Conservation (phyloP, 2,797 vertebrate genomes). For the Vespertilio murinus region DNA sequence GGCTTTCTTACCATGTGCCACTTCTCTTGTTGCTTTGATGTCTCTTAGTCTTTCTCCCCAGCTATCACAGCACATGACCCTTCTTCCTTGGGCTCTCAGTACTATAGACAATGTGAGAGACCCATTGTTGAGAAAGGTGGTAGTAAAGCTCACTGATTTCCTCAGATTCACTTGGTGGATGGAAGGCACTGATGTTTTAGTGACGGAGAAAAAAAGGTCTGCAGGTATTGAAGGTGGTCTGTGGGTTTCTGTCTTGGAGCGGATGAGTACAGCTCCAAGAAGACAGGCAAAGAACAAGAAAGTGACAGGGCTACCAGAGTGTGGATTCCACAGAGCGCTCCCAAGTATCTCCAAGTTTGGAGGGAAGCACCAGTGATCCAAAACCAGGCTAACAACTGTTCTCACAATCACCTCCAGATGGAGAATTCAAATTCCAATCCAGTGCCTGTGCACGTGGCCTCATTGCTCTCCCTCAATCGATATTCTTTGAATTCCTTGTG, state of each 20-base stretch:
- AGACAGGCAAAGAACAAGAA: neutral
- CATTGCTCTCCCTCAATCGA: constrained; percentile 17
- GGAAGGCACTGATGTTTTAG: neutral
- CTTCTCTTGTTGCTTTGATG: neutral
- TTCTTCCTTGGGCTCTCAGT: neutral
- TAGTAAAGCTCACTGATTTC: neutral
- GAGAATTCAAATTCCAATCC: constrained; percentile 45
- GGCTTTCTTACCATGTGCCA: neutral
- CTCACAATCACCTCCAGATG: neutral
- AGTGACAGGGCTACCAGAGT: neutral
- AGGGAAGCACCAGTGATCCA: neutral
- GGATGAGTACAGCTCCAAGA: neutral
- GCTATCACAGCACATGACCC: neutral
- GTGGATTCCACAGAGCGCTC: neutral
- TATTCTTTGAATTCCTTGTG: constrained; percentile 52
- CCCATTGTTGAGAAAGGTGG: neutral
- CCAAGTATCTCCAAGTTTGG: constrained; percentile 2
- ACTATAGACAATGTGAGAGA: neutral
- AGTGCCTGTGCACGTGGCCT: neutral
- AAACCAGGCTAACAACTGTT: neutral
- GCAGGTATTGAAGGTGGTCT: neutral
- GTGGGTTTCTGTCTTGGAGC: neutral
- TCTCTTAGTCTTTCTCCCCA: neutral
- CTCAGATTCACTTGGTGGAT: neutral
- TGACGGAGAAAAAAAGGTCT: neutral